Conservation (phyloP, 92 coral and sea anemone species). For the Bergia sp. region DNA sequence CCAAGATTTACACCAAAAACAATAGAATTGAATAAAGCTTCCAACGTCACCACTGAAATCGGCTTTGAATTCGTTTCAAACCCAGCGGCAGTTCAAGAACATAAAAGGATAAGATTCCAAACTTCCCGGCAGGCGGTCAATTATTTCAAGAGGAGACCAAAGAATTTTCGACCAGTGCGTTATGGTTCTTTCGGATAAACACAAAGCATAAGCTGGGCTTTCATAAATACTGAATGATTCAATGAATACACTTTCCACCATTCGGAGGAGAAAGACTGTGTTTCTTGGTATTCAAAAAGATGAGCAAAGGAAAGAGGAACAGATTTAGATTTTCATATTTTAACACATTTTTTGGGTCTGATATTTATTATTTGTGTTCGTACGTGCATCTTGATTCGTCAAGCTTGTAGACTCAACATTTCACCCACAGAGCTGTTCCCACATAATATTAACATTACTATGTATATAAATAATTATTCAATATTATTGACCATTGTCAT, state of each 20-base stretch:
- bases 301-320: too few species aligned
- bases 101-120: slow-evolving; percentile 25
- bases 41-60: neutral
- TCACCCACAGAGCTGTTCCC: neutral
- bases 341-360: too few species aligned
- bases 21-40: neutral
- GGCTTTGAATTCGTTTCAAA: slow-evolving; percentile 15
- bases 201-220: neutral
- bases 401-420: neutral
- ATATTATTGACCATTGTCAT: neutral
- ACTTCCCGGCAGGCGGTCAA: slow-evolving; percentile 41
- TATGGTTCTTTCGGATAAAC: slow-evolving; percentile 8
- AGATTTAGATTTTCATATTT: too few species aligned
- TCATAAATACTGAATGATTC: neutral
- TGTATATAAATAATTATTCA: neutral
- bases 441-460: too few species aligned
- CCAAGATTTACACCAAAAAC: neutral
- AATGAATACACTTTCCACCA: neutral
- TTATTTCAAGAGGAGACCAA: slow-evolving; percentile 38
- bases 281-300: neutral
- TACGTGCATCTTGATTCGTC: neutral
- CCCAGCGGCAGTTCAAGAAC: slow-evolving; percentile 10
- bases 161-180: slow-evolving; percentile 34
- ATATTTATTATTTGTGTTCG: neutral
- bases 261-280: neutral